Base-by-base conservation (phyloP, 2,888 invertebrate genomes). In the Orthonevra nobilis region DNA sequence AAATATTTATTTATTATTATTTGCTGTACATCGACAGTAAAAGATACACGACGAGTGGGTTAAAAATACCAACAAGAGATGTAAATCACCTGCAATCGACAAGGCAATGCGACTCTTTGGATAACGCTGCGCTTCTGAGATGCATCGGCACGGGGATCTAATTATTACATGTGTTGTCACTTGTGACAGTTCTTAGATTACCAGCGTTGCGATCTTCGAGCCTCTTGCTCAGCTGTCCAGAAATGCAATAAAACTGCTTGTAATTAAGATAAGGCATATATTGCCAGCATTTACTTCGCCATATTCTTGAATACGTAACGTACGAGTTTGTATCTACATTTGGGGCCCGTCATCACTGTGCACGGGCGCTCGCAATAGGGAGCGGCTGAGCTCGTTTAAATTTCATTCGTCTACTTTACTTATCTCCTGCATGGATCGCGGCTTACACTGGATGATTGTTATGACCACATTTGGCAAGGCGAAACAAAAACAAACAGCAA, bases 201-300 rank as follows among this genome's bases (percentile, higher is more conserved):
- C 52, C 52, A 6, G 20, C 19, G 42, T 73, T 73, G 54, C 60
- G 58, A 77, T 70, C n/a, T n/a, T 3, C 23, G 23, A 23, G 3
- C 63, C 77, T 81, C 69, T 69, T 81, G 83, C 82, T 82, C 81
- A 82, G 81, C 82, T 83, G 82, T 82, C 81, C 81, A 79, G 82
- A 82, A 82, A 82, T 82, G 82, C 83, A 82, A 83, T 83, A 82
- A 83, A 81, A 81, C 73, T 77, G 77, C 82, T 74, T 81, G 77
- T 81, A 82, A 83, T 83, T 83, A 82, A 83, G 83, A 83, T 83
- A 82, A 83, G 82, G 82, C 54, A 81, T 66, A 60, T 60, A 79
- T 72, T 68, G 56, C 40, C 81, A 73, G 81, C 79, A 75, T 70
- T 63, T 60, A 63, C 74, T 64, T 70, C 73, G 70, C 34, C 52